phyloP scores from a whole-genome alignment of 2,888 invertebrate genomes.

The Diarsia mendica region DNA sequence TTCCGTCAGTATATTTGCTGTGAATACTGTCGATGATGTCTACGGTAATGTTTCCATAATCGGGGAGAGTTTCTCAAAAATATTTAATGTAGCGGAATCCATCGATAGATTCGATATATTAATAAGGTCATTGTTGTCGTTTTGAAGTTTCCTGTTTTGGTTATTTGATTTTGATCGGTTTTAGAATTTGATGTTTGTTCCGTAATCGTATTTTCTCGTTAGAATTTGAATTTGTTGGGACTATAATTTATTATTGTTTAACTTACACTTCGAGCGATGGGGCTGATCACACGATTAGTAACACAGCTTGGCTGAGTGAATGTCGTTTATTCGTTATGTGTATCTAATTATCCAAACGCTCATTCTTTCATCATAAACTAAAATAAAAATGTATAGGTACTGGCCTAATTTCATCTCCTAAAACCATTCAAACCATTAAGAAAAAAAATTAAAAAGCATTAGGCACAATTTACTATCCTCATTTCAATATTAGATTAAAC shows the following conservation, averaged over 20 bases:
- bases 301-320: background rate
- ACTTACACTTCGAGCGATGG: background rate
- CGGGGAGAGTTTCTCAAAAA: conserved; percentile 45
- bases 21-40: conserved; percentile 52
- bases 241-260: background rate
- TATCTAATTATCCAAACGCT: conserved; percentile 25
- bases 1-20: conserved; percentile 49
- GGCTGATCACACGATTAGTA: background rate
- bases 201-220: background rate
- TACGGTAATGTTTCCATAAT: conserved; percentile 53
- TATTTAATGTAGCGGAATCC: conserved; percentile 27
- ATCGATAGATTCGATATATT: conserved; percentile 29
- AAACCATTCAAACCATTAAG: conserved; percentile 37
- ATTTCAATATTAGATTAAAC: conserved; percentile 73
- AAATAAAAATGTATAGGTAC: conserved; percentile 56
- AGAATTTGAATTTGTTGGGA: background rate
- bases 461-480: conserved; percentile 63
- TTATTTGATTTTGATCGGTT: conserved; percentile 12
- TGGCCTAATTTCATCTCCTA: conserved; percentile 42
- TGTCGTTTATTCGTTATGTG: background rate
- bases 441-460: conserved; percentile 62
- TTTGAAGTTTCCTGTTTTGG: conserved; percentile 21
- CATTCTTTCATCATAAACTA: conserved; percentile 42
- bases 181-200: background rate
- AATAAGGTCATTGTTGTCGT: conserved; percentile 10